A percentile compares a stretch with the other conserved stretches of the same genome.
Conservation (phyloP, 2,888 invertebrate genomes). For the Apocheima hispidaria region DNA sequence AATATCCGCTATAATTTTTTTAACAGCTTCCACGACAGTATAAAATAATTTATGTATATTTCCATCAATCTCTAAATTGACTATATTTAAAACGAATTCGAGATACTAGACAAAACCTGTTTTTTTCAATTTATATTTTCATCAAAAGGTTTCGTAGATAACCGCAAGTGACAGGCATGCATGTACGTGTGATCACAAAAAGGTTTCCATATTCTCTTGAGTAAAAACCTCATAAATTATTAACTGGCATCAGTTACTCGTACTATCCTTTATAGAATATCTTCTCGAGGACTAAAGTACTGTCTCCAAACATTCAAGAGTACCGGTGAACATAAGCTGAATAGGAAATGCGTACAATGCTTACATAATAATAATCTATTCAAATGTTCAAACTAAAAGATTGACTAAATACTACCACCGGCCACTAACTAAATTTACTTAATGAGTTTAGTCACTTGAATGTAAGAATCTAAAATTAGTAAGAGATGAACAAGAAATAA, state of each 20-base stretch:
- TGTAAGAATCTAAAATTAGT: no score
- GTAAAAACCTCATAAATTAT: background rate
- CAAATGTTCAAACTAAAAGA: no score
- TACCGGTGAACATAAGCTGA: background rate
- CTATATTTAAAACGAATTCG: no score
- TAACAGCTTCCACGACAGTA: no score
- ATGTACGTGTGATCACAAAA: background rate
- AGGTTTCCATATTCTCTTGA: background rate
- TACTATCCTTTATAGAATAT: background rate
- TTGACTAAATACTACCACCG: no score
- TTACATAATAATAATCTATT: no score
- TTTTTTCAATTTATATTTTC: background rate
- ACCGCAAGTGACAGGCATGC: background rate
- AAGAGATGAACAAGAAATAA: no score
- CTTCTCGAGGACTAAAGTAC: background rate
- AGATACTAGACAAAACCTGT: background rate
- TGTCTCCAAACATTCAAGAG: background rate
- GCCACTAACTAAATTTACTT: no score
- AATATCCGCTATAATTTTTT: no score
- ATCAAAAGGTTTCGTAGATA: background rate
- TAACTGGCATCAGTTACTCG: background rate
- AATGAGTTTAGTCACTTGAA: no score
- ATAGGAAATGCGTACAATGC: background rate
- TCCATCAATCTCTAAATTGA: no score
- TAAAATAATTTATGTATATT: no score